These are phyloP conservation scores for Brachionus calyciflorus DNA, from an alignment of 1,140 invertebrate species.

Conservation along the genomic window DNA sequence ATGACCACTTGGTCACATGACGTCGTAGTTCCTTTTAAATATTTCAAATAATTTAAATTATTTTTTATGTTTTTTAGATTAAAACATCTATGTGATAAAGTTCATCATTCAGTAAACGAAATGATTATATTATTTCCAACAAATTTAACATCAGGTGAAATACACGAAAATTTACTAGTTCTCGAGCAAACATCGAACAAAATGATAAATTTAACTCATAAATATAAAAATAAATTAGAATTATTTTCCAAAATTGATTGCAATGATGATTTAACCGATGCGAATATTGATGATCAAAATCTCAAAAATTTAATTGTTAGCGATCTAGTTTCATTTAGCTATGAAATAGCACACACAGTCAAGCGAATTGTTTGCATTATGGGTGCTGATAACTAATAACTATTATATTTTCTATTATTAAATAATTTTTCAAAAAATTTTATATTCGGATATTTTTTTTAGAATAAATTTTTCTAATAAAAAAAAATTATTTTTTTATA, in stretches of 20 bases:
- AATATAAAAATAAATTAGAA: conserved; percentile 1
- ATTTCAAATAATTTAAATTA: too few relatives aligned
- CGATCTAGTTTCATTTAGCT: conserved; percentile 42
- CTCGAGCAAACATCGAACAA: neutral
- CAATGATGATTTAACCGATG: neutral
- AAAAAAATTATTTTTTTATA: neutral
- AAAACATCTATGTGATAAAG: conserved; percentile 3
- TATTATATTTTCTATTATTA: neutral
- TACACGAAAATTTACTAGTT: neutral
- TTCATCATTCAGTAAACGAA: conserved; percentile 27
- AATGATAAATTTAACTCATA: neutral
- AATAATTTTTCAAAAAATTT: neutral
- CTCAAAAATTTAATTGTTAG: conserved; percentile 34
- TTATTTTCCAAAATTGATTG: neutral
- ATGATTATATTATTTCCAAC: conserved; percentile 44
- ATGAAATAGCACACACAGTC: conserved; percentile 45
- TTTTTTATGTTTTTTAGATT: too few relatives aligned
- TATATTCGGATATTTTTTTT: neutral
- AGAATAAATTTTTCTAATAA: neutral
- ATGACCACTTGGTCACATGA: too few relatives aligned
- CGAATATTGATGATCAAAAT: neutral
- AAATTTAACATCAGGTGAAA: neutral
- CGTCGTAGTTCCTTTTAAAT: too few relatives aligned
- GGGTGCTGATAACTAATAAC: conserved; percentile 27
- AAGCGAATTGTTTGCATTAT: conserved; percentile 39